Conservation (phyloP, 2,113 vertebrate genomes). For the Tapirus terrestris region DNA sequence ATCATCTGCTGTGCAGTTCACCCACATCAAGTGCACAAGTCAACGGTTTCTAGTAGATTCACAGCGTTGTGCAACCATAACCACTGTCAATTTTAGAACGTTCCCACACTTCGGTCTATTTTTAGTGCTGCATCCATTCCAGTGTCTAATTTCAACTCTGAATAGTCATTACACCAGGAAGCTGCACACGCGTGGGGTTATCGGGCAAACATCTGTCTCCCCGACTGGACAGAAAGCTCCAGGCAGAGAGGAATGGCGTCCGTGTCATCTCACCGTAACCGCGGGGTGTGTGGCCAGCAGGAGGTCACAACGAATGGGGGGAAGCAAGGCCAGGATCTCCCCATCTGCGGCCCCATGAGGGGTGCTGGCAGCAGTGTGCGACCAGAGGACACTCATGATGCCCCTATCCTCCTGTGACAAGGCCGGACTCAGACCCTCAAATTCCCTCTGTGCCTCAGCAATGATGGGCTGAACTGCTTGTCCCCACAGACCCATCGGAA, state of each 20-base stretch:
- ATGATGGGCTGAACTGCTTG: neutral
- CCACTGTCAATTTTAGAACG: neutral
- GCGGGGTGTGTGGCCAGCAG: neutral
- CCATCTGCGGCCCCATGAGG: accelerated
- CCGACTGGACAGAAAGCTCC: neutral
- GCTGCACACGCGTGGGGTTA: neutral
- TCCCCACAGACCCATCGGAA: accelerated
- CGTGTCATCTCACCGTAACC: neutral
- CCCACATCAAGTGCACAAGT: accelerated
- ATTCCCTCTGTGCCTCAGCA: neutral
- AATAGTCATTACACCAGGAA: too few relatives aligned
- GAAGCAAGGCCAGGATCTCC: neutral
- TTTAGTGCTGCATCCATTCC: neutral
- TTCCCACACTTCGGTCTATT: neutral
- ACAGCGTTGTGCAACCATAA: neutral
- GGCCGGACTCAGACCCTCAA: neutral
- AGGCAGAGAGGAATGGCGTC: neutral
- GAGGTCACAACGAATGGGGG: neutral
- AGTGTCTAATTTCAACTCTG: neutral
- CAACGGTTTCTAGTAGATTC: neutral
- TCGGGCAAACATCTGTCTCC: neutral
- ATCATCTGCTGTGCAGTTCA: neutral
- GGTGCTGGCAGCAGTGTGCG: accelerated
- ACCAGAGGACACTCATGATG: neutral
- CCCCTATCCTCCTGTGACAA: neutral